Conservation (phyloP, 2,797 vertebrate genomes). For the Acanthurus tractus region DNA sequence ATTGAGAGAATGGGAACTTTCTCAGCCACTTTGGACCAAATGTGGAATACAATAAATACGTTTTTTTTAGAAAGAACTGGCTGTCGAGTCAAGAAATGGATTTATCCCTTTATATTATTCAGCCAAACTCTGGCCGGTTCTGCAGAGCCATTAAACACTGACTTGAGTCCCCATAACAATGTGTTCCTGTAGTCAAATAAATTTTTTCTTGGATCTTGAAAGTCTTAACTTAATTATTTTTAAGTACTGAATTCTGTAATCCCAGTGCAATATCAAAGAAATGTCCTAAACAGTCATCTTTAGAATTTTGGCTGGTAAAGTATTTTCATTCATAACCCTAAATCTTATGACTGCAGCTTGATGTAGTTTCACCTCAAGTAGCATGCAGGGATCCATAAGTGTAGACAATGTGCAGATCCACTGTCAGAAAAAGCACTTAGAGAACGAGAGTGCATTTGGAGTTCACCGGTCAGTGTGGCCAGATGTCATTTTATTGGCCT, state of each 20-base stretch:
- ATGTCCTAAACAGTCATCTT: neutral
- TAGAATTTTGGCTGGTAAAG: neutral
- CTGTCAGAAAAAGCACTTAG: neutral
- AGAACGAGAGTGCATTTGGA: neutral
- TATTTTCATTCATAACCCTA: neutral
- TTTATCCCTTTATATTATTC: neutral
- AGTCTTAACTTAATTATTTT: neutral
- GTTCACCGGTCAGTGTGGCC: constrained; percentile 17
- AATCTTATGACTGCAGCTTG: neutral
- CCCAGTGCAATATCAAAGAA: neutral
- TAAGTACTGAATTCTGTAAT: neutral
- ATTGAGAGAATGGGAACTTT: neutral
- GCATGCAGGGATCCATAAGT: constrained; percentile 2
- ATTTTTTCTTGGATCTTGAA: neutral
- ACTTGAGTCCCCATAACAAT: neutral
- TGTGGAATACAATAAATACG: no score
- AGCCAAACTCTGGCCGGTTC: neutral
- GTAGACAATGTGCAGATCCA: neutral
- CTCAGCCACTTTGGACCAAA: neutral
- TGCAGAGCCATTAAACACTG: neutral
- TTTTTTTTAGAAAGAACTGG: neutral
- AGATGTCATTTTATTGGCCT: constrained; percentile 60
- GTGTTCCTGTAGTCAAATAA: neutral
- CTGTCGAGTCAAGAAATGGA: neutral
- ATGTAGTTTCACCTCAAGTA: neutral